Evolutionary conservation across 1,140 invertebrate genomes (phyloP).

Genomic region (Eulimnadia texana): DNA sequence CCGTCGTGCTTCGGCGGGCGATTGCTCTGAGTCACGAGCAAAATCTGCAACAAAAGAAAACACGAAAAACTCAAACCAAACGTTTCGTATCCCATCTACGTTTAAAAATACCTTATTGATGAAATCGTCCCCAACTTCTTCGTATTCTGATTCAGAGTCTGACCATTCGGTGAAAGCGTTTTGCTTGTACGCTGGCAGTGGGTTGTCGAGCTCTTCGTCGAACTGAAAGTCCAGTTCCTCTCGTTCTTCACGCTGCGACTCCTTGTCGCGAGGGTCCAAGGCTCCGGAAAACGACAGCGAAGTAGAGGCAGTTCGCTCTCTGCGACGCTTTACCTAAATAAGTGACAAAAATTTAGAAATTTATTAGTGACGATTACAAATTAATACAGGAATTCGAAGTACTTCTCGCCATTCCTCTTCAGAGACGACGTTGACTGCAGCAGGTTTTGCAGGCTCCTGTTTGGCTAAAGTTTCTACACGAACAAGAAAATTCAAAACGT

Average conservation of each 20-base stretch:
- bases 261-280: not conserved
- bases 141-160: slow-evolving; percentile 61
- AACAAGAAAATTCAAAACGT: no score
- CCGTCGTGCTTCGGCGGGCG: slow-evolving; percentile 66
- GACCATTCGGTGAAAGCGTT: slow-evolving; percentile 64
- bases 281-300: not conserved
- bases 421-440: no score
- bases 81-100: not conserved
- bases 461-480: no score
- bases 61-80: not conserved
- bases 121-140: slow-evolving; percentile 79
- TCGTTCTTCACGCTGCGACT: slow-evolving; percentile 35
- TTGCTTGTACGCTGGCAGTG: slow-evolving; percentile 44
- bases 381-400: no score
- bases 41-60: slow-evolving; percentile 32
- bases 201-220: slow-evolving; percentile 80
- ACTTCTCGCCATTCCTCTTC: no score
- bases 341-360: not conserved
- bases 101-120: slow-evolving; percentile 51
- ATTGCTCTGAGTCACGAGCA: slow-evolving; percentile 82
- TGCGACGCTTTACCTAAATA: slow-evolving; percentile 10
- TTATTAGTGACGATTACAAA: no score
- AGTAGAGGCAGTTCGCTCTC: not conserved
- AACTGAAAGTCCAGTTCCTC: slow-evolving; percentile 94
- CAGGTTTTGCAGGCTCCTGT: no score